Evolutionary conservation across 2,113 vertebrate species (phyloP).

Genomic region (Tor tambroides): DNA sequence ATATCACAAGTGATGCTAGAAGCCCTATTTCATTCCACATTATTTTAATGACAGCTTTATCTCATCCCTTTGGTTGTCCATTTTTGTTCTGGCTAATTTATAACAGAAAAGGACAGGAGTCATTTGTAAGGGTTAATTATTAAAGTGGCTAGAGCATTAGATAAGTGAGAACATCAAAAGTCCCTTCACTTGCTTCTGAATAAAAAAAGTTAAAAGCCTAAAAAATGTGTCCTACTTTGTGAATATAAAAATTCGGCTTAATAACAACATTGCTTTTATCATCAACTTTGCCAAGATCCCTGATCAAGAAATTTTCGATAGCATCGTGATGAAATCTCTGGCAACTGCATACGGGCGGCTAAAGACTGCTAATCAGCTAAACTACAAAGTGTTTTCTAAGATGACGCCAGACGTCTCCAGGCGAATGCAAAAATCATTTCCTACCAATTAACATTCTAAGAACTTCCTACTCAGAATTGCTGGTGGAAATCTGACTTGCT

Average conservation of each 20-base stretch:
- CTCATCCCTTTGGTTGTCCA: background rate
- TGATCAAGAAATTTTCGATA: slow-evolving; percentile 1
- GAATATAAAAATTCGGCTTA: background rate
- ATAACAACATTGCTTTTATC: background rate
- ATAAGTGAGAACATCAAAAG: background rate
- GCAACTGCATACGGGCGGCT: background rate
- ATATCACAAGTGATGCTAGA: background rate
- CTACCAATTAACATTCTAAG: slow-evolving; percentile 18
- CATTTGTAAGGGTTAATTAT: background rate
- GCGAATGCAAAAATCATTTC: background rate
- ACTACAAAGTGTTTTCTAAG: slow-evolving; percentile 4
- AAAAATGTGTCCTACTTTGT: background rate
- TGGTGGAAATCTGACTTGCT: slow-evolving; percentile 2
- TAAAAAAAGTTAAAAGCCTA: background rate
- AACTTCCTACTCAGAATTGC: slow-evolving; percentile 26
- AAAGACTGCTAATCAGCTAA: background rate
- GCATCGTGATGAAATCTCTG: background rate
- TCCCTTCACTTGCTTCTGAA: too few species aligned
- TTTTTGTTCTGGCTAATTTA: background rate
- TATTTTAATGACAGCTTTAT: background rate
- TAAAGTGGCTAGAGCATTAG: background rate
- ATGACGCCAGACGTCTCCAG: background rate
- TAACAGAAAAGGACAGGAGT: background rate
- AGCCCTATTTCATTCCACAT: background rate
- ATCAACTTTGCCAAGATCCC: background rate